Evolutionary conservation across 2,888 invertebrate species (phyloP), one percentile per base, ranked within the genome.

Genomic region (Cataglyphis rosenhaueri): DNA sequence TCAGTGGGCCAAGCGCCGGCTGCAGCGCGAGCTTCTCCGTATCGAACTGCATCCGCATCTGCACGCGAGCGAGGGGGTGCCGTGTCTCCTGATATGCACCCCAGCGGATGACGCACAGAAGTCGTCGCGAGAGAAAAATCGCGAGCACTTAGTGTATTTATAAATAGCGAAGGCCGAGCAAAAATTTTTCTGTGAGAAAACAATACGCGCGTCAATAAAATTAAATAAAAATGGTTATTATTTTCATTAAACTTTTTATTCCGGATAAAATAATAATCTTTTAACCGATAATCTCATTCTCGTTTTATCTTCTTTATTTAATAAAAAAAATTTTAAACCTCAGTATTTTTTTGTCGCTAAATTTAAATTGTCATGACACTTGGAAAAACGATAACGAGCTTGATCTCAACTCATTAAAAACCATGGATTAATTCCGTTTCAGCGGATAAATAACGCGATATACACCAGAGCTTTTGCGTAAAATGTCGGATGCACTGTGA

Each of bases 1-100:
- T 91, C 87, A 91, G 81, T 86, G 84, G 91, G 91, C 79, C 90
- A 89, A 87, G 91, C 90, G 84, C 85, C 35, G 35, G 21, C 52
- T 21, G 55, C 18, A 18, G 84, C 78, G 55, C 65, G 68, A 71
- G 78, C 66, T 87, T 85, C 83, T 82, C 82, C 79, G 84, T 85
- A 89, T 89, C 85, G 88, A 89, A 85, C 89, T 87, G 89, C 85
- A 87, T 87, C 85, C 82, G 84, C 86, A 85, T 86, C 85, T 85
- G 83, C 48, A 65, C 84, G 79, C 79, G 83, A 83, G 62, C 59
- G 61, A 12, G 44, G 21, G 29, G 76, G 35, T 52, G 29, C 29
- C 8, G 5, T 35, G 35, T n/a, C 65, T 29, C 10, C 9, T 68
- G 29, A 32, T 18, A 4, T 6, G 12, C n/a, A 32, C 52, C 44